phyloP scores from a whole-genome alignment of 2,113 vertebrate species.

The Hemichromis elongatus region DNA sequence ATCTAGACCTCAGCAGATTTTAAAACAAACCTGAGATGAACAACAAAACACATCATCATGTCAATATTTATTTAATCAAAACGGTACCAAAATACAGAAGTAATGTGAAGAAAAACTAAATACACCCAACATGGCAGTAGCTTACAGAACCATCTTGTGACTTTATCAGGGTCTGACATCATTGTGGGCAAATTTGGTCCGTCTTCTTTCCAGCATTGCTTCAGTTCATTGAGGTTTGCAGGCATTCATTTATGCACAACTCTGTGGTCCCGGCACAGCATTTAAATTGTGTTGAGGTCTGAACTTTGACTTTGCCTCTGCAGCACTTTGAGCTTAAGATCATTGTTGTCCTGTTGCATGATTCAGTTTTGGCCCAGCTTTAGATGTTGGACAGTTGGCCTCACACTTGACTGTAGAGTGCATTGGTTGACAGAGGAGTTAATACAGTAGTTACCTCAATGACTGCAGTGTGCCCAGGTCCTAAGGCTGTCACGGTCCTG shows the following conservation, averaged over 20 bases:
- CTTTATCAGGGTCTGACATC: not conserved
- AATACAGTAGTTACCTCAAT: not conserved
- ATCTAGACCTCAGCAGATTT: no score
- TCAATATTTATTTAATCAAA: no score
- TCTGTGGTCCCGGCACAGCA: not conserved
- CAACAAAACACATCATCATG: no score
- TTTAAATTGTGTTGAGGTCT: not conserved
- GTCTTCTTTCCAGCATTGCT: not conserved
- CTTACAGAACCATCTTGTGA: not conserved
- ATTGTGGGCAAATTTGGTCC: not conserved
- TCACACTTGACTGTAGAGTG: not conserved
- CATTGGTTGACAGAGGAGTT: not conserved
- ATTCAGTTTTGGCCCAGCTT: not conserved
- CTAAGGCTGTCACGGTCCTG: no score
- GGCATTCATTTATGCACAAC: not conserved
- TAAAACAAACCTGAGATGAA: no score
- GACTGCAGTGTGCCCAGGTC: not conserved
- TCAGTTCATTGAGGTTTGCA: not conserved
- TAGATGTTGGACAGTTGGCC: not conserved
- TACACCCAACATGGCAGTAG: no score
- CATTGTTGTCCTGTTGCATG: not conserved
- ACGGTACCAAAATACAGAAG: no score
- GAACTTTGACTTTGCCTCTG: not conserved
- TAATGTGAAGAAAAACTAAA: no score
- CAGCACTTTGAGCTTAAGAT: not conserved